Conservation (phyloP, 2,888 invertebrate genomes). For the Mesorhabditis sp. region DNA sequence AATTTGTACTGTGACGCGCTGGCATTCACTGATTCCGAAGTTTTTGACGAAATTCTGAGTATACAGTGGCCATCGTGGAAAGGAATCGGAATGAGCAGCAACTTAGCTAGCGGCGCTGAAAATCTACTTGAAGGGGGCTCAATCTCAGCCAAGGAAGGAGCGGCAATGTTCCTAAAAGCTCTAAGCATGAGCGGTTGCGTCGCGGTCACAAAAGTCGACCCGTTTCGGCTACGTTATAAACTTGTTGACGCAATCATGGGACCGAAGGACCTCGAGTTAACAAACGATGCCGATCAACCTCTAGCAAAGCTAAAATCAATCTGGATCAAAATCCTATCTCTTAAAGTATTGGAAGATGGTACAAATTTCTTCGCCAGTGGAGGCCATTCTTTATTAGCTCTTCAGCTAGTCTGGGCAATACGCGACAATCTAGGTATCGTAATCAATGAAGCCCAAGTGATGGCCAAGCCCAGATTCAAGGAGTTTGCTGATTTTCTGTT, state of each 20-base stretch:
- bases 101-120: slow-evolving; percentile 9
- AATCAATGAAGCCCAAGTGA: slow-evolving; percentile 29
- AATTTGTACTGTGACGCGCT: slow-evolving; percentile 39
- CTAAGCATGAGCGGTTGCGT: slow-evolving; percentile 10
- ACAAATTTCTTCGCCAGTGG: slow-evolving; percentile 46
- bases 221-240: background rate
- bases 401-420: slow-evolving; percentile 48
- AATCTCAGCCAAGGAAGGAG: slow-evolving; percentile 13
- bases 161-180: slow-evolving; percentile 13
- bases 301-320: background rate
- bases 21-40: slow-evolving; percentile 7
- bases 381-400: slow-evolving; percentile 49
- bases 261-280: background rate
- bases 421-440: slow-evolving; percentile 20
- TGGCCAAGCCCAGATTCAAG: slow-evolving; percentile 33
- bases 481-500: slow-evolving; percentile 17
- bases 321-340: slow-evolving; percentile 12
- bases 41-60: slow-evolving; percentile 12
- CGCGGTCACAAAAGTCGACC: slow-evolving; percentile 5
- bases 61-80: slow-evolving; percentile 28
- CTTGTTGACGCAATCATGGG: background rate
- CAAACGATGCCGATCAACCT: background rate
- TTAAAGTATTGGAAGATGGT: slow-evolving; percentile 12
- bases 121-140: slow-evolving; percentile 11
- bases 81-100: slow-evolving; percentile 22